Base-by-base conservation (phyloP, 2,797 vertebrate genomes). In the Vireo griseus region DNA sequence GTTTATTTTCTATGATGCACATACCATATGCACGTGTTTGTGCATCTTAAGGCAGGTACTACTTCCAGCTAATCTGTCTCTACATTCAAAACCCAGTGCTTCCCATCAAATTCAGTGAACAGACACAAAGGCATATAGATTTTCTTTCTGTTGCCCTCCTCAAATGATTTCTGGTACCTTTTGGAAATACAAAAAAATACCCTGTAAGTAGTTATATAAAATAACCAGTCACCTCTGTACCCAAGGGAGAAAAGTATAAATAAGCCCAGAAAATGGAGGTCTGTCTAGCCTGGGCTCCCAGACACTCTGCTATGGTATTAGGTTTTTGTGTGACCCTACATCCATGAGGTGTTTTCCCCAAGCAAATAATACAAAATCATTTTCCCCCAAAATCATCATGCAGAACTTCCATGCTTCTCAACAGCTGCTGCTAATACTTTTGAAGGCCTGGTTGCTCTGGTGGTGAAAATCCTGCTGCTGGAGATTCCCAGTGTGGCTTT, bases 111-210 rank as follows among this genome's bases (percentile, higher is more conserved):
- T 57, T 58, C 42, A 65, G 13, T 19, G 42, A 16, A 13, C 11
- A 37, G 8, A 16, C 16, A 6, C 26, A 52, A 59, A 86, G 24
- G 3, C 19, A 59, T 28, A 51, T 5, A 29, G 50, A 37, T 61
- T 66, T 35, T 44, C 2, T 65, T 61, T 77, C 31, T 76, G 17
- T 59, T 44, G 11, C 5, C 10, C 29, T 58, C 28, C 11, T 28
- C 44, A 62, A 20, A 69, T 14, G 2, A 81, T 40, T 52, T 76
- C 21, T 48, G 21, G 12, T 67, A 65, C 11, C 6, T 75, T 63
- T 54, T 50, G 5, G 10, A 86, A 88, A 62, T 19, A 29, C 2
- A 51, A 4, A 55, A 62, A 55, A 35, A 16, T 1, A 0, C 0
- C 16, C 19, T 73, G 6, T 42, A 52, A 61, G 12, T 31, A 73